phyloP scores from a whole-genome alignment of 2,113 vertebrate genomes.

The Lethenteron reissneri region DNA sequence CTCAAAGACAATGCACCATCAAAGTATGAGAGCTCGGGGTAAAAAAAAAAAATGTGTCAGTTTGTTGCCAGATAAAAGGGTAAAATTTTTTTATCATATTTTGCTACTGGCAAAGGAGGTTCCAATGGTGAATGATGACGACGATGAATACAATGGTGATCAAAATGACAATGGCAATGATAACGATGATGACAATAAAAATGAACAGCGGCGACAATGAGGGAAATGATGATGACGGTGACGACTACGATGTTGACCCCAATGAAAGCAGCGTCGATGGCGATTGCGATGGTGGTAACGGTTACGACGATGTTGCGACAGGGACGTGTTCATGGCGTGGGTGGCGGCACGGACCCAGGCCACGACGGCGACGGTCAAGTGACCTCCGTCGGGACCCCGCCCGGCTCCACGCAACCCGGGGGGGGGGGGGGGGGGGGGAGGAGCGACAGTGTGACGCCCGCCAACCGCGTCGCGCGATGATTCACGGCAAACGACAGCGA shows the following conservation, averaged over 20 bases:
- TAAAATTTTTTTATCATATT: background rate
- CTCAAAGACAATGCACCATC: too few species aligned
- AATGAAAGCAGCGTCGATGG: background rate
- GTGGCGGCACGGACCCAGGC: slow-evolving; percentile 26
- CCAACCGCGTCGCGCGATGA: too few species aligned
- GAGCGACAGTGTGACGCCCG: background rate
- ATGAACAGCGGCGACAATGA: background rate
- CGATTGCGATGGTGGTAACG: too few species aligned
- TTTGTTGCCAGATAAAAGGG: background rate
- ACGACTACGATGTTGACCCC: background rate
- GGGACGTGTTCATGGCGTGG: slow-evolving; percentile 29
- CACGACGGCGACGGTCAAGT: slow-evolving; percentile 27
- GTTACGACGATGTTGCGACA: slow-evolving; percentile 7
- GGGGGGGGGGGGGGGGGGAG: background rate
- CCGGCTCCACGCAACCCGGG: background rate
- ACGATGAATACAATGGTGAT: background rate
- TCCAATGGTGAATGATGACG: background rate
- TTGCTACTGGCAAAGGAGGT: background rate
- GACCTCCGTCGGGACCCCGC: slow-evolving; percentile 14
- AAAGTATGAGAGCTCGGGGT: too few species aligned
- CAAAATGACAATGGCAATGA: background rate
- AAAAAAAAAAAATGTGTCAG: background rate
- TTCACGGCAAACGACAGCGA: too few species aligned
- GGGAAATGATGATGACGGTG: background rate
- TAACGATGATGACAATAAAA: background rate